A percentile compares a stretch with the other conserved stretches of the same genome.
phyloP scores from a whole-genome alignment of 2,888 invertebrate genomes.

The Melipona bicolor region DNA sequence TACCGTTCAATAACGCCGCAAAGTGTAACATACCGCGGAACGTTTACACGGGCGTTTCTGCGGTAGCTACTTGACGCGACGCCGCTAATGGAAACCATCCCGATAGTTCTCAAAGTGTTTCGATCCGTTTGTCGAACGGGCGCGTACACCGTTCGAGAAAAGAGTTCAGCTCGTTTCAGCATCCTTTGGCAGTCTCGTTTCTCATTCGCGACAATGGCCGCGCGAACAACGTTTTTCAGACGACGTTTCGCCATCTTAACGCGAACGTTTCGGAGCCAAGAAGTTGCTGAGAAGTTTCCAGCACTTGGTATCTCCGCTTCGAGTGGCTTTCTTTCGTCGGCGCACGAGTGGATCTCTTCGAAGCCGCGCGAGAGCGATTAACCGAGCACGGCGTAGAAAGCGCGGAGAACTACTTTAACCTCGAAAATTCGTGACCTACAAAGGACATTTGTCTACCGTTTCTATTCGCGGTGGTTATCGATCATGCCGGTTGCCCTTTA shows the following conservation, averaged over 20 bases:
- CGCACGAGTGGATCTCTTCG: neutral
- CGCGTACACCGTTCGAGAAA: neutral
- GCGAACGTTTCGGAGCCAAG: neutral
- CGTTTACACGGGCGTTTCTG: conserved; percentile 10
- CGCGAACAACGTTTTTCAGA: neutral
- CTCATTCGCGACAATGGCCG: neutral
- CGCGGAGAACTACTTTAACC: conserved; percentile 10
- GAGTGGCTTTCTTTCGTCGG: neutral
- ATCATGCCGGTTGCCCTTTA: conserved; percentile 16
- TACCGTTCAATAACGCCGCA: conserved; percentile 52
- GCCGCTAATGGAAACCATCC: conserved; percentile 22
- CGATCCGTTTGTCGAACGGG: neutral
- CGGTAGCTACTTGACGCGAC: conserved; percentile 2
- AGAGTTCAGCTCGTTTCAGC: neutral
- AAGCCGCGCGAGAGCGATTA: conserved; percentile 25
- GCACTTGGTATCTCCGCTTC: neutral
- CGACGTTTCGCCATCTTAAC: neutral
- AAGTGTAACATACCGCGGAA: conserved; percentile 49
- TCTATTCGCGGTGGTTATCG: conserved; percentile 48
- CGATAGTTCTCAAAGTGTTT: conserved; percentile 13
- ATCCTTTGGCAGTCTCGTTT: neutral
- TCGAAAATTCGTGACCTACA: conserved; percentile 51
- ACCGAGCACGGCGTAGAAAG: conserved; percentile 1
- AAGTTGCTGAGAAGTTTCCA: neutral
- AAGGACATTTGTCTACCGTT: conserved; percentile 20